Conservation (phyloP, 2,888 invertebrate species). For the Frankliniella fusca region DNA sequence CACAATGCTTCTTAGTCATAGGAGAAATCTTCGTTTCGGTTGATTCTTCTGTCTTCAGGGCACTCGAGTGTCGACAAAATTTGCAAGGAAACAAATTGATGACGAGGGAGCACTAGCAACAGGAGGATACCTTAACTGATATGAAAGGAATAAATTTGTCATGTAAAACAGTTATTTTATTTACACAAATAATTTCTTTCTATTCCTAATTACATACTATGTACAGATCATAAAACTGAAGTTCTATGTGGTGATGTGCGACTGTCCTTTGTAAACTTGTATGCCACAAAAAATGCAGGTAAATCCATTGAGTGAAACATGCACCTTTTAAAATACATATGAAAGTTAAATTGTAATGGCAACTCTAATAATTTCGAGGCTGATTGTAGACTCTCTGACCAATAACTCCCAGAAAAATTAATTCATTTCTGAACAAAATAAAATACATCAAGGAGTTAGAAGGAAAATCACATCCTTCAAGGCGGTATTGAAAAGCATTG, state of each 20-base stretch:
- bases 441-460: background rate
- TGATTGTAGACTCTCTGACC: background rate
- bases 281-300: no score
- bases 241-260: background rate
- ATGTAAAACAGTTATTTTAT: slow-evolving; percentile 11
- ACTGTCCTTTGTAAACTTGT: background rate
- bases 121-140: no score
- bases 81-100: no score
- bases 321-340: no score
- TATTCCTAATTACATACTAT: background rate
- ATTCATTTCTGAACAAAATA: background rate
- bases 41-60: background rate
- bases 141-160: background rate
- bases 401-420: no score
- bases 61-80: background rate
- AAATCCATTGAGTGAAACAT: no score
- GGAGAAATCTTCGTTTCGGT: background rate
- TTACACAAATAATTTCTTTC: slow-evolving; percentile 25
- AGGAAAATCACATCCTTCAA: background rate
- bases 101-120: no score
- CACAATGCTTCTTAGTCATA: no score
- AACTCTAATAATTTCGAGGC: no score
- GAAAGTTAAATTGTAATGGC: no score
- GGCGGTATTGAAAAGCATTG: background rate
- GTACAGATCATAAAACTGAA: slow-evolving; percentile 14